phyloP scores from a whole-genome alignment of 2,888 invertebrate genomes.

The Rhagonycha lutea region DNA sequence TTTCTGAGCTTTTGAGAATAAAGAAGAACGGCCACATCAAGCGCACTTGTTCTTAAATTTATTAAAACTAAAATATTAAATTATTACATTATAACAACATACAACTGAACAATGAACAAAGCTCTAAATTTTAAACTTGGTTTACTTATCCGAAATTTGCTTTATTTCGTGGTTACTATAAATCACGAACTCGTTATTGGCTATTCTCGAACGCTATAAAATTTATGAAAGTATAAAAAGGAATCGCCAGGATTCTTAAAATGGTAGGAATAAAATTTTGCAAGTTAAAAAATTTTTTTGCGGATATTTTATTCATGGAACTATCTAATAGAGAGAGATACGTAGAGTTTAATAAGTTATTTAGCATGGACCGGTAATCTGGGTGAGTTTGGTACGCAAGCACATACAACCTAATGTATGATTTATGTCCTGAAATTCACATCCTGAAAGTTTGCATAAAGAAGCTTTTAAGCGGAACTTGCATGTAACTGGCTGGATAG shows the following conservation, averaged over 20 bases:
- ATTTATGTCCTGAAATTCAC: slow-evolving; percentile 13
- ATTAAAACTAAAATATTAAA: slow-evolving; percentile 2
- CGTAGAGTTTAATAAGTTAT: slow-evolving; percentile 6
- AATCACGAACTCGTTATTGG: slow-evolving; percentile 19
- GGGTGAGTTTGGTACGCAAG: slow-evolving; percentile 4
- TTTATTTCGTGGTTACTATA: slow-evolving; percentile 23
- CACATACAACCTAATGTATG: slow-evolving; percentile 19
- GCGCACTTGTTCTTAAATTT: background rate
- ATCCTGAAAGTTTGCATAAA: slow-evolving; percentile 16
- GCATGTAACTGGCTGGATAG: slow-evolving; percentile 6
- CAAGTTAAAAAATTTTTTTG: background rate
- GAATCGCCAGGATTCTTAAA: background rate
- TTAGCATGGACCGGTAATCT: slow-evolving; percentile 6
- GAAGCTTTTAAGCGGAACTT: slow-evolving; percentile 14
- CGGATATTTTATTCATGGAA: background rate
- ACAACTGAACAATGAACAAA: background rate
- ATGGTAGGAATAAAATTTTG: background rate
- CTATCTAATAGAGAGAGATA: background rate
- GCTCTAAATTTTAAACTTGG: background rate
- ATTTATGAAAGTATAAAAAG: slow-evolving; percentile 17
- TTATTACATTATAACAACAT: background rate
- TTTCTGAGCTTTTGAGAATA: background rate
- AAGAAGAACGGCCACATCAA: background rate
- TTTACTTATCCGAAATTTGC: background rate
- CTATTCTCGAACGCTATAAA: slow-evolving; percentile 10